Base-by-base conservation (phyloP, 2,888 invertebrate genomes). In the Erebia ligea region DNA sequence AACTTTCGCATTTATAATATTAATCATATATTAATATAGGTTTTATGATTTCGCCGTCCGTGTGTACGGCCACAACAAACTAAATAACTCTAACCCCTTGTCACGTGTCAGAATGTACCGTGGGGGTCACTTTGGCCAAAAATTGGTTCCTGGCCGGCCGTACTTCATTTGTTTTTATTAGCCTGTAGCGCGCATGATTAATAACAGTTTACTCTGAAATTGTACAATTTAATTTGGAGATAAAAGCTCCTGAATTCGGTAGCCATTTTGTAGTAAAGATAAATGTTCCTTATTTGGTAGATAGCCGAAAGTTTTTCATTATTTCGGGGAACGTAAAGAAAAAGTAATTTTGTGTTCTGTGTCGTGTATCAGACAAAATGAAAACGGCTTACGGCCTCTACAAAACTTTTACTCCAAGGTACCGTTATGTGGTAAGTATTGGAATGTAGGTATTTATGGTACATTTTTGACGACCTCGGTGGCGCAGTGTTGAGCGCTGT, bases 51-150 rank as follows among this genome's bases (percentile, higher is more conserved):
- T 19, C 0, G 15, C n/a, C 11, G 21, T 19, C 67, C 63, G 73
- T 75, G 69, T 74, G 72, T 64, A 48, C 45, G 69, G 61, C 45
- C 34, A 67, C 69, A 73, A 52, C 71, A 70, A 76, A 76, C 77
- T 76, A 76, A 76, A 76, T 76, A 76, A 76, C 74, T 76, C 68
- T 59, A 64, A 71, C 71, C 77, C 77, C 77, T 75, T 76, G 76
- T 77, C 77, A 77, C 72, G 75, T 68, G 77, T 75, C 76, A 72
- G 73, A 71, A 61, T 68, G 70, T 71, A 76, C 76, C 73, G 67
- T 71, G 70, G 25, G 65, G 67, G 73, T 73, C 72, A 71, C 70
- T 71, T 69, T 67, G 58, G 34, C 75, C 75, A 74, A 77, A 77
- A 76, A 76, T 76, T 75, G 75, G 71, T 63, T 73, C 66, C 67